Conservation (phyloP, 2,113 vertebrate genomes). For the Carlito syrichta region DNA sequence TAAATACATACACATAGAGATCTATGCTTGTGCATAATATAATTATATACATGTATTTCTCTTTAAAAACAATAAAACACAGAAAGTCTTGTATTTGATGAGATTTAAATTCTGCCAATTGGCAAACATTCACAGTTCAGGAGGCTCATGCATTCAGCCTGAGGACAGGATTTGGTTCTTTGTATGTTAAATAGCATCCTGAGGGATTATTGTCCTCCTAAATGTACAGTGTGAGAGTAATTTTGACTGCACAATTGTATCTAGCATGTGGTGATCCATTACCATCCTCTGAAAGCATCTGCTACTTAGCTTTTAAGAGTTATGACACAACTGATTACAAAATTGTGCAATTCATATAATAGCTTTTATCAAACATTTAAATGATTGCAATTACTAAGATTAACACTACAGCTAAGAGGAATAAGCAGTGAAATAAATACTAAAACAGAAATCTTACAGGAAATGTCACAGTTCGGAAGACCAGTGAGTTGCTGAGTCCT, state of each 20-base stretch:
- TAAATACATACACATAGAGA: background rate
- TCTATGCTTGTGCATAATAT: background rate
- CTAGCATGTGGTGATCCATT: constrained; percentile 24
- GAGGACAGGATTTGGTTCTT: background rate
- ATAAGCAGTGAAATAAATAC: constrained; percentile 51
- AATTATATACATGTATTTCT: background rate
- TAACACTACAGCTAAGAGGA: constrained; percentile 16
- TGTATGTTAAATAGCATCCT: constrained; percentile 25
- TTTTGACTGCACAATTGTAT: constrained; percentile 42
- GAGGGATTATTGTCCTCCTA: background rate
- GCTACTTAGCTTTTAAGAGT: constrained; percentile 46
- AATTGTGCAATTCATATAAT: constrained; percentile 46
- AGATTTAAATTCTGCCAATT: constrained; percentile 8
- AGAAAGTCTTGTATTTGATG: constrained; percentile 11
- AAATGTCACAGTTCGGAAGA: background rate
- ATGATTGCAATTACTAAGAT: constrained; percentile 32
- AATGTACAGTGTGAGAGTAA: background rate
- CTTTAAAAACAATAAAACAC: background rate
- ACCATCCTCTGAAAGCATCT: constrained; percentile 22
- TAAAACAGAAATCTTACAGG: constrained; percentile 37
- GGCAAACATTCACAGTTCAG: background rate
- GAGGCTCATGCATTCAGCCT: background rate
- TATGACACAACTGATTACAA: constrained; percentile 51
- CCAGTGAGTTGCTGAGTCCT: background rate
- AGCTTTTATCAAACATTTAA: constrained; percentile 45